Evolutionary conservation across 2,888 invertebrate species (phyloP).

Genomic region (Keiferia lycopersicella): DNA sequence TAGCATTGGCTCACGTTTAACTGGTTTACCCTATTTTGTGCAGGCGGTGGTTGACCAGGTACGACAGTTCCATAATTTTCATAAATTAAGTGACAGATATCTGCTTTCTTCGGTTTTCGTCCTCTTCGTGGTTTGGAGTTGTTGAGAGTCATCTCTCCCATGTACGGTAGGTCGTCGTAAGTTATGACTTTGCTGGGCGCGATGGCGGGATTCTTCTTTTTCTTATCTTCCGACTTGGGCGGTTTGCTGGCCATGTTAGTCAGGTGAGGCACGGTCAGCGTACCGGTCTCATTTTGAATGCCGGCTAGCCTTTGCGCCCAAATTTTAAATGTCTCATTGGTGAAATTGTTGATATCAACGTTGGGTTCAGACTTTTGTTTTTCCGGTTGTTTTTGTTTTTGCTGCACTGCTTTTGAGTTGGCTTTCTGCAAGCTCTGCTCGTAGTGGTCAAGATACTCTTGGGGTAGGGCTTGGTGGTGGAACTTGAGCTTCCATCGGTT

Average conservation of each 20-base stretch:
- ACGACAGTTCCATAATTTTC: slow-evolving; percentile 95
- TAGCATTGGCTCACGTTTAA: slow-evolving; percentile 51
- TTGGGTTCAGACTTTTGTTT: slow-evolving; percentile 66
- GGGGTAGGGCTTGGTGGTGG: slow-evolving; percentile 89
- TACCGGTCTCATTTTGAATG: slow-evolving; percentile 82
- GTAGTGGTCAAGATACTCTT: slow-evolving; percentile 90
- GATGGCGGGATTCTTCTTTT: slow-evolving; percentile 66
- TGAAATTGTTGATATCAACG: slow-evolving; percentile 65
- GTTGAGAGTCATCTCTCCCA: slow-evolving; percentile 95
- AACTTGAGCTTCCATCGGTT: slow-evolving; percentile 89
- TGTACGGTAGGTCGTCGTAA: slow-evolving; percentile 92
- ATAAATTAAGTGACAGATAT: slow-evolving; percentile 94
- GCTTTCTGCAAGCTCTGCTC: slow-evolving; percentile 85
- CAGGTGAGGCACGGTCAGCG: slow-evolving; percentile 52
- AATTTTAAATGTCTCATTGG: slow-evolving; percentile 85
- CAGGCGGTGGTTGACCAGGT: slow-evolving; percentile 85
- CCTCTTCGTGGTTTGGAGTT: slow-evolving; percentile 93
- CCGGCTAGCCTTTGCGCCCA: slow-evolving; percentile 89
- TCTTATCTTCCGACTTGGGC: slow-evolving; percentile 54
- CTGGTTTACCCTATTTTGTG: slow-evolving; percentile 65
- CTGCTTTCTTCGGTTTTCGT: slow-evolving; percentile 94
- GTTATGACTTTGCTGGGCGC: slow-evolving; percentile 81
- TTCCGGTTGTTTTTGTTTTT: slow-evolving; percentile 55
- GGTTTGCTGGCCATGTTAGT: slow-evolving; percentile 55
- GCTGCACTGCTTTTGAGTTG: slow-evolving; percentile 56